Percentiles rank a stretch among this genome's conserved stretches.
These are phyloP conservation scores for Cactoblastis cactorum DNA, from an alignment of 2,888 invertebrate genomes.

Conservation along the genomic window DNA sequence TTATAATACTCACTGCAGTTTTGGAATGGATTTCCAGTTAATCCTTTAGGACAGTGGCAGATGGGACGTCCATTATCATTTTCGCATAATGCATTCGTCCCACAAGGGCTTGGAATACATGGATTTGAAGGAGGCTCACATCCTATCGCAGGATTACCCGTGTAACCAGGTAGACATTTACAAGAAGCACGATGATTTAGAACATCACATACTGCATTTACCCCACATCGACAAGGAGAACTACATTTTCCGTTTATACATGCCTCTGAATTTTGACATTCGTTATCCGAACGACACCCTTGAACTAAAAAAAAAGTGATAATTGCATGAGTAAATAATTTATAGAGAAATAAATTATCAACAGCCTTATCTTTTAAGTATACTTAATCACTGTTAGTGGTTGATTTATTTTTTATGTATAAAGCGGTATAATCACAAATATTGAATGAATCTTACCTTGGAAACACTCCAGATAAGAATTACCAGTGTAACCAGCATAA, in stretches of 20 bases:
- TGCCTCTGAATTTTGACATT: slow-evolving; percentile 86
- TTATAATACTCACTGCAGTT: slow-evolving; percentile 92
- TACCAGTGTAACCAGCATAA: slow-evolving; percentile 85
- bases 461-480: slow-evolving; percentile 86
- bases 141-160: slow-evolving; percentile 85
- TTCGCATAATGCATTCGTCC: slow-evolving; percentile 91
- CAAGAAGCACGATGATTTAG: slow-evolving; percentile 88
- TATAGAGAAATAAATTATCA: background rate
- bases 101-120: slow-evolving; percentile 92
- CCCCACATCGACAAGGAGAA: slow-evolving; percentile 88
- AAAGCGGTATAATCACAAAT: too few species aligned
- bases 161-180: slow-evolving; percentile 89
- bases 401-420: too few species aligned
- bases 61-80: slow-evolving; percentile 91
- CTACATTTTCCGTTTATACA: slow-evolving; percentile 87
- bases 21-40: slow-evolving; percentile 94
- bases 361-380: too few species aligned
- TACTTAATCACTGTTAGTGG: too few species aligned
- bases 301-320: slow-evolving; percentile 73
- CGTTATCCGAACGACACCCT: slow-evolving; percentile 85
- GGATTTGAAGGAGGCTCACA: slow-evolving; percentile 88
- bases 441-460: slow-evolving; percentile 72
- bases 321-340: too few species aligned
- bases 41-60: slow-evolving; percentile 92
- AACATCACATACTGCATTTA: slow-evolving; percentile 90